These are phyloP conservation scores for Tetramorium simillimum DNA, from an alignment of 1,140 invertebrate genomes.

Conservation along the genomic window DNA sequence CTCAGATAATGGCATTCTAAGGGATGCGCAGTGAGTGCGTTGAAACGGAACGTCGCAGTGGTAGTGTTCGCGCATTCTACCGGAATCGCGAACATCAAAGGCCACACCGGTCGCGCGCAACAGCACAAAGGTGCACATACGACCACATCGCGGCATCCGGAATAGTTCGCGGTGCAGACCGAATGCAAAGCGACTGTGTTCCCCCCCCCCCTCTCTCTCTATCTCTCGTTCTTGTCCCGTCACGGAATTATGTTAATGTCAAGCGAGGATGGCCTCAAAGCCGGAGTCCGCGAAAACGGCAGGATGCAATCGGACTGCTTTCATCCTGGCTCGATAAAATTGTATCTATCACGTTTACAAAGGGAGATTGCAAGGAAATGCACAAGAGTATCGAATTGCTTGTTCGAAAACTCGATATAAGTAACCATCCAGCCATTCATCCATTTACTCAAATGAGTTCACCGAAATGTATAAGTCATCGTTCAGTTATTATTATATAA, in stretches of 20 bases:
- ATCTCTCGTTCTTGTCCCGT: not conserved
- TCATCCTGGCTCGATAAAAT: not conserved
- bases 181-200: conserved; percentile 24
- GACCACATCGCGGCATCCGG: conserved; percentile 21
- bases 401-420: not conserved
- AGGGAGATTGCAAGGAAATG: not conserved
- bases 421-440: not conserved
- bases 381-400: not conserved
- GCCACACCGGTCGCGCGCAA: conserved; percentile 1
- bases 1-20: conserved; percentile 37
- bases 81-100: conserved; percentile 44
- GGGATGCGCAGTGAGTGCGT: conserved; percentile 11
- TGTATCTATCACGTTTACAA: conserved; percentile 9
- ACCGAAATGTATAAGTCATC: not conserved
- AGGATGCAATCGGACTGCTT: not conserved
- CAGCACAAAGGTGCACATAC: conserved; percentile 46
- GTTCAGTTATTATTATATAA: not conserved
- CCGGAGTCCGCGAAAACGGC: not conserved
- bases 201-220: not conserved
- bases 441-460: not conserved
- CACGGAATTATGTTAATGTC: conserved; percentile 47
- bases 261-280: conserved; percentile 28
- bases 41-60: conserved; percentile 7
- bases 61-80: conserved; percentile 13
- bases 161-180: conserved; percentile 23